Evolutionary conservation across 2,113 vertebrate species (phyloP), one percentile per base, ranked within the genome.

Genomic region (Emberiza fucata): DNA sequence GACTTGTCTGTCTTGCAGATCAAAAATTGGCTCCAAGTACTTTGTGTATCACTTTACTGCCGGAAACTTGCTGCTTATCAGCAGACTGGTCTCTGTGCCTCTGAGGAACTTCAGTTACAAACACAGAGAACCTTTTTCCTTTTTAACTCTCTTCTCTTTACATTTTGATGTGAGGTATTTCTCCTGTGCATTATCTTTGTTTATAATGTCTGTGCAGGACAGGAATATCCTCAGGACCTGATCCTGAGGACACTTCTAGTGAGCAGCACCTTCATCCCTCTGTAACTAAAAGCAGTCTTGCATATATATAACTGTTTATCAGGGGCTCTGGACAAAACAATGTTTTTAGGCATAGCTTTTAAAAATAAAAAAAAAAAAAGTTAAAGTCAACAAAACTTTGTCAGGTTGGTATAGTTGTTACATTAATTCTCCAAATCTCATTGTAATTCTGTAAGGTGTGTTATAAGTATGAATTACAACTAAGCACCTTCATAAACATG

Each of bases 21-120:
- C 80, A 90, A 42, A 93, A 97, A 86, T 40, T 42, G 72, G 70
- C 83, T 91, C 68, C 15, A 42, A 92, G 89, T 72, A 25, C 86
- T 76, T 22, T 59, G 84, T 18, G 5, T 91, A 56, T 94, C 48
- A 8, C 73, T 90, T 95, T 50, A 35, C 86, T 86, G 54, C 60
- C 24, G 53, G 79, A 90, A 95, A 73, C 75, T 65, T 64, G 47
- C 57, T 63, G 63, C 86, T 82, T 79, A 68, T 88, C 81, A 56
- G 56, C 79, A 88, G 40, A 0, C 35, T 53, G 82, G 5, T 76
- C 63, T 70, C 50, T 29, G 19, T 75, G 70, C 25, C 48, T 87
- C 77, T 60, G 69, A 60, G 53, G 29, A 88, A n/a, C 68, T 90
- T 72, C 59, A 35, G 77, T 75, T 66, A 86, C 75, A 66, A n/a